Evolutionary conservation across 35 echinoderm and acorn worm species (phyloP).

Genomic region (Apostichopus parvimensis): DNA sequence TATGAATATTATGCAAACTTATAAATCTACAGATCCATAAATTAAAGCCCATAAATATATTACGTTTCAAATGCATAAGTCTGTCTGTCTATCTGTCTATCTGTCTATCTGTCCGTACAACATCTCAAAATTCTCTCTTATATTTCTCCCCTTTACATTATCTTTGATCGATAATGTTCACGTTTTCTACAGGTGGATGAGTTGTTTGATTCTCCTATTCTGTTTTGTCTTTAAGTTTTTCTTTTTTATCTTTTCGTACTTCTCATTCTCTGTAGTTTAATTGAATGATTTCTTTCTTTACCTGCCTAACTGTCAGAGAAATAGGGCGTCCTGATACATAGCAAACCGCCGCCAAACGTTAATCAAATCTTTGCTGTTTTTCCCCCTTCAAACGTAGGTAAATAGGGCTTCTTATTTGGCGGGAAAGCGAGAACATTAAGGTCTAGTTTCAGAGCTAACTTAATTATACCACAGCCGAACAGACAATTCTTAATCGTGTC

Average conservation of each 20-base stretch:
- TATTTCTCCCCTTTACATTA: too few relatives aligned
- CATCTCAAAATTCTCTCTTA: too few relatives aligned
- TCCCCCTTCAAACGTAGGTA: constrained; percentile 15
- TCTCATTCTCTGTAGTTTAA: constrained; percentile 16
- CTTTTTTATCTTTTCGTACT: neutral
- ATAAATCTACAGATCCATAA: too few relatives aligned
- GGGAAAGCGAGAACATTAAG: constrained; percentile 39
- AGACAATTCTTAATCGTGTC: constrained; percentile 33
- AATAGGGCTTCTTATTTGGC: constrained; percentile 17
- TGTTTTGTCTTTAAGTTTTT: constrained; percentile 20
- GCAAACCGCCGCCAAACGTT: constrained; percentile 26
- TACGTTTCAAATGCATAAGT: too few relatives aligned
- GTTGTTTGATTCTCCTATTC: neutral
- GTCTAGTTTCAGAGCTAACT: constrained; percentile 32
- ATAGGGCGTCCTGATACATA: constrained; percentile 45
- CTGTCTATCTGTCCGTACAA: too few relatives aligned
- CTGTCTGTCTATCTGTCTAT: too few relatives aligned
- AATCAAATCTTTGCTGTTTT: constrained; percentile 24
- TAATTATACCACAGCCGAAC: constrained; percentile 7
- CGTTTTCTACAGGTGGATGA: constrained; percentile 24
- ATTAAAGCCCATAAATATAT: too few relatives aligned
- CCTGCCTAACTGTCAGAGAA: constrained; percentile 16
- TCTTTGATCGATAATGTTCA: neutral
- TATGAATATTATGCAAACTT: too few relatives aligned
- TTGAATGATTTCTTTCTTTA: constrained; percentile 34